A percentile compares a stretch with the other conserved stretches of the same genome.
Evolutionary conservation across 2,113 vertebrate species (phyloP).

Genomic region (Ictidomys tridecemlineatus): DNA sequence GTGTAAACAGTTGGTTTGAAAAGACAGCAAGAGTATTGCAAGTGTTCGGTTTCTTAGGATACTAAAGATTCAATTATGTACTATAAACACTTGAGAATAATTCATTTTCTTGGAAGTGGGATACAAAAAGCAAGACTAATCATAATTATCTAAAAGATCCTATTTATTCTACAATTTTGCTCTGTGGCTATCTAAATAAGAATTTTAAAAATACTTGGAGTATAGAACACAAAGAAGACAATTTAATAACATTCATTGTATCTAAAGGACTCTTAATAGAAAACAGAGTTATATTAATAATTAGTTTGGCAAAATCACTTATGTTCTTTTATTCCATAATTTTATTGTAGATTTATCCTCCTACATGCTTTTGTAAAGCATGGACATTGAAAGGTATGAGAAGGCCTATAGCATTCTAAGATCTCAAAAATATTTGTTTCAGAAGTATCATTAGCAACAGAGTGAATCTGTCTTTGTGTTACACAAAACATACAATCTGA

Average conservation of each 20-base stretch:
- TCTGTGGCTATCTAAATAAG: conserved; percentile 21
- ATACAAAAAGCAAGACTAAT: conserved; percentile 38
- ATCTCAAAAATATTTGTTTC: conserved; percentile 63
- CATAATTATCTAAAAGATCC: conserved; percentile 8
- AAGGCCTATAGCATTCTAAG: conserved; percentile 24
- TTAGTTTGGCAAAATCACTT: not conserved
- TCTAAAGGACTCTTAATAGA: conserved; percentile 37
- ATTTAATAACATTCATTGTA: conserved; percentile 42
- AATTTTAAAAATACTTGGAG: conserved; percentile 1
- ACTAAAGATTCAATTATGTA: conserved; percentile 52
- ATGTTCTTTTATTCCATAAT: not conserved
- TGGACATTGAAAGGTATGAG: not conserved
- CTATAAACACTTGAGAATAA: conserved; percentile 51
- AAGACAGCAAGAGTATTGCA: not conserved
- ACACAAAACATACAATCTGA: not conserved
- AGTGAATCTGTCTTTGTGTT: not conserved
- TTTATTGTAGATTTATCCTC: not conserved
- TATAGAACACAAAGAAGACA: conserved; percentile 38
- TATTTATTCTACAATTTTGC: conserved; percentile 57
- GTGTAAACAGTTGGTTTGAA: not conserved
- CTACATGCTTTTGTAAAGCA: not conserved
- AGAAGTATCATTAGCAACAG: not conserved
- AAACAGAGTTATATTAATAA: conserved; percentile 35
- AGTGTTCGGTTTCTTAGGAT: not conserved
- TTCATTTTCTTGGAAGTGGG: not conserved